phyloP scores from a whole-genome alignment of 2,888 invertebrate species.

The Pilophorus perplexus region DNA sequence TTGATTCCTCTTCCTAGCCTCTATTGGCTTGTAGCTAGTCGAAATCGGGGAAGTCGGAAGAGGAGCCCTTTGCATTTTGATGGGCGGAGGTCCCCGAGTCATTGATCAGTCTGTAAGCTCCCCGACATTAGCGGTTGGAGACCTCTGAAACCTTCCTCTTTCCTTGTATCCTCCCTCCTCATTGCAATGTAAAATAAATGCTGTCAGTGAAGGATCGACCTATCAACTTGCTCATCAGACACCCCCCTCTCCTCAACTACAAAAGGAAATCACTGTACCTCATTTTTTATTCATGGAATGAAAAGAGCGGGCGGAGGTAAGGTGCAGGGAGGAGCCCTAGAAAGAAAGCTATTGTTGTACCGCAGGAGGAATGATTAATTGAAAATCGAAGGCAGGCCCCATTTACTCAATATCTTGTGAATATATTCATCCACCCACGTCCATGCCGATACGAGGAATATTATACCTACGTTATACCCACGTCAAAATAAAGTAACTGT shows the following conservation, averaged over 20 bases:
- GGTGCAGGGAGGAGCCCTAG: conserved; percentile 9
- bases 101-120: conserved; percentile 24
- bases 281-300: conserved; percentile 38
- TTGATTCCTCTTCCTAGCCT: too few relatives aligned
- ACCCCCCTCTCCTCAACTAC: conserved; percentile 29
- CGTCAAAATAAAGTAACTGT: not conserved
- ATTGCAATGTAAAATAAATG: conserved; percentile 34
- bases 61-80: conserved; percentile 18
- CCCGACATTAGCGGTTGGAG: conserved; percentile 17
- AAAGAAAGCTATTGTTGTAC: conserved; percentile 34
- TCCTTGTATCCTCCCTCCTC: conserved; percentile 5
- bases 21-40: too few relatives aligned
- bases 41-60: not conserved
- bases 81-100: conserved; percentile 10
- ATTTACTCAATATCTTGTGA: too few relatives aligned
- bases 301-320: conserved; percentile 10
- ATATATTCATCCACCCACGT: too few relatives aligned
- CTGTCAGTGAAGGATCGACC: conserved; percentile 33
- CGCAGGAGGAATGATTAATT: conserved; percentile 29
- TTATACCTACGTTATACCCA: not conserved
- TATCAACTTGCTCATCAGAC: conserved; percentile 29
- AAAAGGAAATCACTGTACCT: conserved; percentile 35
- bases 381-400: conserved; percentile 34
- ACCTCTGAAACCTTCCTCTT: not conserved
- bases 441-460: too few relatives aligned